Evolutionary conservation across 2,888 invertebrate genomes (phyloP), one percentile per base, ranked within the genome.

Genomic region (Chorisops tibialis): DNA sequence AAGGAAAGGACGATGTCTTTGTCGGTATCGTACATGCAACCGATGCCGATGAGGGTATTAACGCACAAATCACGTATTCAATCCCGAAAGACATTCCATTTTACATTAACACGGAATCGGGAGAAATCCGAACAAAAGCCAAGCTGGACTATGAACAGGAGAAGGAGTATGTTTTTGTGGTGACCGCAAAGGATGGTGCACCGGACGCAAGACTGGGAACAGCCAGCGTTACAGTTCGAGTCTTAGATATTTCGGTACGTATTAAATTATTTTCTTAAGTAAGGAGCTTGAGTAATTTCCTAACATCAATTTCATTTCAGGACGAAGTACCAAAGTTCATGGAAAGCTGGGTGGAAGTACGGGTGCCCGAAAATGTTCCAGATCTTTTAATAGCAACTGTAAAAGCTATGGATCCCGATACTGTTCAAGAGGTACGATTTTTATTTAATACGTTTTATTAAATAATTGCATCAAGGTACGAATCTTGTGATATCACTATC

Each of bases 101-200:
- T 74, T 81, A 79, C 35, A 88, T 94, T 30, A 89, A 93, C 72
- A 87, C 86, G 19, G 83, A 85, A 63, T 88, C 88, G 0, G 94
- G 93, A 0, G 85, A 90, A 73, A 88, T 93, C 43, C 83, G 81
- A 19, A 93, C 92, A 0, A 87, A 83, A 52, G 80, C 82, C 3
- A 82, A 88, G 6, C 77, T 95, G 66, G 93, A 95, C 75, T 95
- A 89, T 74, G 94, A 95, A 74, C 84, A 83, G 11, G 86, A 88
- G 70, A 88, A 87, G 75, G 90, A 91, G 71, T 77, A 77, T 64
- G 76, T 74, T 65, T 91, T 94, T 75, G 91, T 93, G 43, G 91
- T 94, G 7, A 93, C 93, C 0, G 94, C 94, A 1, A 88, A 86
- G 73, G 95, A 95, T 73, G 91, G 91, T 18, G 94, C 92, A 0